Base-by-base conservation (phyloP, 2,888 invertebrate genomes). In the Clitarchus hookeri region DNA sequence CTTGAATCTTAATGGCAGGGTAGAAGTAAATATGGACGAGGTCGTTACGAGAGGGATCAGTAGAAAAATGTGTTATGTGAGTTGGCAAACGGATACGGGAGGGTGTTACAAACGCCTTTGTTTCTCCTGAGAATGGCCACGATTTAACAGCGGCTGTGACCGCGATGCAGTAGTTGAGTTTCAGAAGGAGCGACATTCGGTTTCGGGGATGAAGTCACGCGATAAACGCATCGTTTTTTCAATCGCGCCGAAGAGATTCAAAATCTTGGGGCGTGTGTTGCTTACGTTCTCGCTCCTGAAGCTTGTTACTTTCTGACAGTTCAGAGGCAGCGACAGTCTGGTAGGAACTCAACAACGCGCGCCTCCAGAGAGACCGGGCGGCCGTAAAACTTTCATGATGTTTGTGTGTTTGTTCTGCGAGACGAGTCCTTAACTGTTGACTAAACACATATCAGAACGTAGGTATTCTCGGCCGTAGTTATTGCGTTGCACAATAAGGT, bases 1-100 rank as follows among this genome's bases (percentile, higher is more conserved):
- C 36, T 82, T 82, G 36, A 36, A 36, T 82, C 36, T 82, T 82
- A 82, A 82, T 36, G 44, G 82, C 36, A 13, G 36, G 19, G 16
- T 6, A 44, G 44, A 23, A 44, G 82, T 82, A 82, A 82, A 82
- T 82, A 82, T 82, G 27, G 82, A 36, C 13, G 82, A 82, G 82
- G 27, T 82, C 65, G 65, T 65, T 65, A 65, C 65, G 65, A 19
- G 16, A 16, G 19, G n/a, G 8, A 65, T 65, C 16, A 23, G 65
- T 65, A 65, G 65, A 65, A 65, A 65, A 65, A 65, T n/a, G 65
- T 65, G 65, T 65, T 65, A 65, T 65, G 65, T 65, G 65, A n/a
- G 11, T 65, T 65, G 53, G 12, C 6, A 53, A 53, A 36, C 36
- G 36, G 36, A 36, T 1, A 36, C 36, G 36, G 36, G 36, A 36